phyloP scores from a whole-genome alignment of 2,888 invertebrate genomes.

The Netelia fuscicornis region DNA sequence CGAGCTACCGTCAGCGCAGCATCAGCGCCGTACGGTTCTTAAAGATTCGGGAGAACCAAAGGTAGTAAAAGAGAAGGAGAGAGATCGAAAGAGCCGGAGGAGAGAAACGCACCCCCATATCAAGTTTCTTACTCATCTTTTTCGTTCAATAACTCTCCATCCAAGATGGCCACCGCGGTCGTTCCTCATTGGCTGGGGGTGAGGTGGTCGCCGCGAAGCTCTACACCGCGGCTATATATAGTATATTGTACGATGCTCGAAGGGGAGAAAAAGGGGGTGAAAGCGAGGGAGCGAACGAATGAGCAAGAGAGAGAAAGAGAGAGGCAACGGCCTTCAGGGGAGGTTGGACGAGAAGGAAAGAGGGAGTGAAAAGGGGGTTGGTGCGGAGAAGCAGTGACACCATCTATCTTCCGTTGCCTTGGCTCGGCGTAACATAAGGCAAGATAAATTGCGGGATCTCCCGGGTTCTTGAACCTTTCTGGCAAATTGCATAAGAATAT shows the following conservation, averaged over 20 bases:
- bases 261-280: slow-evolving; percentile 46
- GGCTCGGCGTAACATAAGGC: slow-evolving; percentile 85
- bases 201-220: slow-evolving; percentile 82
- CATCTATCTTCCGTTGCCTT: slow-evolving; percentile 85
- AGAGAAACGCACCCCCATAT: slow-evolving; percentile 83
- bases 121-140: slow-evolving; percentile 85
- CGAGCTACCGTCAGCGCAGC: slow-evolving; percentile 78
- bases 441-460: slow-evolving; percentile 85
- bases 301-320: slow-evolving; percentile 46
- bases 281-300: slow-evolving; percentile 28
- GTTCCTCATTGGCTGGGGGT: slow-evolving; percentile 85
- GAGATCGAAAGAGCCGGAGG: slow-evolving; percentile 57
- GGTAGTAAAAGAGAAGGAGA: slow-evolving; percentile 66
- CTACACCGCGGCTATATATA: slow-evolving; percentile 61
- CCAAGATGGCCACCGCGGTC: slow-evolving; percentile 85
- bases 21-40: slow-evolving; percentile 77
- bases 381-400: slow-evolving; percentile 83
- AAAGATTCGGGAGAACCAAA: neutral
- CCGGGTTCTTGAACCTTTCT: slow-evolving; percentile 85
- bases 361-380: slow-evolving; percentile 68
- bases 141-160: slow-evolving; percentile 86
- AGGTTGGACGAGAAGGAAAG: slow-evolving; percentile 62
- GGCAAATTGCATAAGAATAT: slow-evolving; percentile 85
- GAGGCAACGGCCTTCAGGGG: slow-evolving; percentile 66
- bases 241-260: slow-evolving; percentile 56